These are phyloP conservation scores for Papilio helenus DNA, from an alignment of 1,140 invertebrate species.

Conservation along the genomic window DNA sequence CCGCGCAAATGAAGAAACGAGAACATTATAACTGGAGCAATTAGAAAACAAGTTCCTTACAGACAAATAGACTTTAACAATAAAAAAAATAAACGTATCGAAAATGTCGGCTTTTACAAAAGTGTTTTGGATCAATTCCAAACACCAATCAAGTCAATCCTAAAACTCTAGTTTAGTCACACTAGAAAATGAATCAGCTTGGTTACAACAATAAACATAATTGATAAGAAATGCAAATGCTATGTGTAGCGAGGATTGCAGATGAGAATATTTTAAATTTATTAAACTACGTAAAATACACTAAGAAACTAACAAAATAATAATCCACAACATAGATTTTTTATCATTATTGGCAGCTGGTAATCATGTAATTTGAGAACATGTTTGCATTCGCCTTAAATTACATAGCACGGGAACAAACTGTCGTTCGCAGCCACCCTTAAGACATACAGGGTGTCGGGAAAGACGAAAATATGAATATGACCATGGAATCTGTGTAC, in stretches of 20 bases:
- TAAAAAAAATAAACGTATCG: neutral
- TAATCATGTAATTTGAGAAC: neutral
- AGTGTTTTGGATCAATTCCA: neutral
- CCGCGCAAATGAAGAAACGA: too few species aligned
- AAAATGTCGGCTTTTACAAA: neutral
- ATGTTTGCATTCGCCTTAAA: neutral
- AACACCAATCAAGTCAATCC: neutral
- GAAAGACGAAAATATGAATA: too few species aligned
- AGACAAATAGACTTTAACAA: neutral
- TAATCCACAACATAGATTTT: too few species aligned
- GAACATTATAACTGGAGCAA: too few species aligned
- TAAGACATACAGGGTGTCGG: neutral
- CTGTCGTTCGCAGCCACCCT: neutral
- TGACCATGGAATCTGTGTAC: too few species aligned
- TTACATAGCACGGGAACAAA: conserved; percentile 1
- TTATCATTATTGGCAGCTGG: neutral
- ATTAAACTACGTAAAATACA: conserved; percentile 1
- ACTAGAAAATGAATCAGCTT: conserved; percentile 8
- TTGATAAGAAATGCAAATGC: neutral
- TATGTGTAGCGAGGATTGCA: neutral
- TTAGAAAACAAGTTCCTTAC: neutral
- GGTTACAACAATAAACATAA: neutral
- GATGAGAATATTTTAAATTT: neutral
- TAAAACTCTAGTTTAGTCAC: neutral
- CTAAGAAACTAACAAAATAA: conserved; percentile 7